A percentile compares a stretch with the other conserved stretches of the same genome.
Evolutionary conservation across 35 echinoderm and acorn worm species (phyloP).

Genomic region (Acanthaster planci): DNA sequence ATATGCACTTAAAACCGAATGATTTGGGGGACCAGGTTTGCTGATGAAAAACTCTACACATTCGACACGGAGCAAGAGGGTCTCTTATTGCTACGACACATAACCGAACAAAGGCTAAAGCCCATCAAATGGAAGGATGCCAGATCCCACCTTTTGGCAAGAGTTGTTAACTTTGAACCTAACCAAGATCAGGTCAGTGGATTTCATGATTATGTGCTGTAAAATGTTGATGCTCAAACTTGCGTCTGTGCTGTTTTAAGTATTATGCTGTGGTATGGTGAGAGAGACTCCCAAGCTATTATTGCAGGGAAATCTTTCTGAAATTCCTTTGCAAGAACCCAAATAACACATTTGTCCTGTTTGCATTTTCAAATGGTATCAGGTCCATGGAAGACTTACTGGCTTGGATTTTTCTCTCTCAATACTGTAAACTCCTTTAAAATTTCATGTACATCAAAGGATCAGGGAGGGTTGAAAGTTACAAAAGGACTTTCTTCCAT

Average conservation of each 20-base stretch:
- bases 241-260: background rate
- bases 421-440: too few species aligned
- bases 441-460: too few species aligned
- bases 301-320: too few species aligned
- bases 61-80: constrained; percentile 79
- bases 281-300: too few species aligned
- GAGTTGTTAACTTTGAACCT: constrained; percentile 69
- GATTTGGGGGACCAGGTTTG: constrained; percentile 57
- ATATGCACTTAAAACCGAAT: background rate
- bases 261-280: background rate
- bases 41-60: constrained; percentile 72
- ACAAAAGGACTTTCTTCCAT: too few species aligned
- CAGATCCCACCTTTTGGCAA: constrained; percentile 69
- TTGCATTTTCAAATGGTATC: too few species aligned
- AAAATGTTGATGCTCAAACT: background rate
- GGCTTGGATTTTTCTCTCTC: too few species aligned
- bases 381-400: too few species aligned
- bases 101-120: constrained; percentile 79
- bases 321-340: too few species aligned
- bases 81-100: constrained; percentile 65
- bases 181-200: constrained; percentile 62
- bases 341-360: too few species aligned
- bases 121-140: constrained; percentile 78
- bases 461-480: too few species aligned
- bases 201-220: background rate